Evolutionary conservation across 37 sponge, comb jelly and placozoan genomes (phyloP).

Genomic region (Geodia barretti): DNA sequence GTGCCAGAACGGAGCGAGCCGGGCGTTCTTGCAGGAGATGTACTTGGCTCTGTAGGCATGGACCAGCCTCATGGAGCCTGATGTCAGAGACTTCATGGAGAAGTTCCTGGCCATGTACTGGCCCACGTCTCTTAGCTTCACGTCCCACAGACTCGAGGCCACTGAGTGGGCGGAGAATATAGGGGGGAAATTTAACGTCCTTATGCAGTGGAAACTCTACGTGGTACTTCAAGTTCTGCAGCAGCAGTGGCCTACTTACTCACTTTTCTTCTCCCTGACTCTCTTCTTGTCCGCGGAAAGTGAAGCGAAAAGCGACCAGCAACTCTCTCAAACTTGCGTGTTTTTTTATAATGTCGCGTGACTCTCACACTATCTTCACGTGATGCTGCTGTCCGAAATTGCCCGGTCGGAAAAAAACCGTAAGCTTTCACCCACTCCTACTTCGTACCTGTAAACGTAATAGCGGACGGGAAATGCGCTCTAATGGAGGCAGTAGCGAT

Average conservation of each 20-base stretch:
- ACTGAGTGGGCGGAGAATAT: not conserved
- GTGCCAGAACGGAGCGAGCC: slow-evolving; percentile 68
- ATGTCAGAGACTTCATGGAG: slow-evolving; percentile 12
- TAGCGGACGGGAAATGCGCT: too few species aligned
- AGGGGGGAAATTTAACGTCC: not conserved
- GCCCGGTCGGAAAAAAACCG: not conserved
- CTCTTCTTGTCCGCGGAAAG: too few species aligned
- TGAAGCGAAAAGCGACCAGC: too few species aligned
- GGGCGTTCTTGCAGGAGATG: slow-evolving; percentile 67
- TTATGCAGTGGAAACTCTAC: too few species aligned
- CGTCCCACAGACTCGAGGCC: slow-evolving; percentile 27
- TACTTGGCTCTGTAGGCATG: slow-evolving; percentile 53
- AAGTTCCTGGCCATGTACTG: slow-evolving; percentile 15
- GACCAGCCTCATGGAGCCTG: not conserved
- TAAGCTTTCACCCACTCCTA: not conserved
- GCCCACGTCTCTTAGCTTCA: slow-evolving; percentile 22
- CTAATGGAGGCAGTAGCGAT: too few species aligned
- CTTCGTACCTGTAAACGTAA: too few species aligned
- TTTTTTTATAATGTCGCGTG: not conserved
- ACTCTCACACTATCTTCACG: not conserved
- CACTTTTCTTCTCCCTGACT: too few species aligned
- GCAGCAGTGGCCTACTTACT: too few species aligned
- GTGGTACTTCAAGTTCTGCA: too few species aligned
- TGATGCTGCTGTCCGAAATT: not conserved
- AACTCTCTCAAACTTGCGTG: not conserved